A percentile compares a stretch with the other conserved stretches of the same genome.
Evolutionary conservation across 2,888 invertebrate genomes (phyloP).

Genomic region (Cheilosia vernalis): DNA sequence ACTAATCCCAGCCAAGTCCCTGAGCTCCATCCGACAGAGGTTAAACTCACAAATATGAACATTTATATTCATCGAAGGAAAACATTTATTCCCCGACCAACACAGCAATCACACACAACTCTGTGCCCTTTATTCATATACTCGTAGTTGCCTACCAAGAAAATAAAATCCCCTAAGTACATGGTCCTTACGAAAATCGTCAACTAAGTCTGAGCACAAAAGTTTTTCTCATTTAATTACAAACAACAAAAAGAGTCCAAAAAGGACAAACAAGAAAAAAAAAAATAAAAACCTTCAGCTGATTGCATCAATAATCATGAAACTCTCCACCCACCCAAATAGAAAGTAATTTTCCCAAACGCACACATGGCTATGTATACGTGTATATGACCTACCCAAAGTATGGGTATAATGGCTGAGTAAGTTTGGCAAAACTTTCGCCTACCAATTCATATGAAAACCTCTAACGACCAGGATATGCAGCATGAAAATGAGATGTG

Average conservation of each 20-base stretch:
- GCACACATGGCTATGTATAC: neutral
- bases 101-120: conserved; percentile 19
- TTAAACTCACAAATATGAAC: conserved; percentile 39
- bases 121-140: neutral
- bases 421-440: conserved; percentile 19
- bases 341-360: conserved; percentile 19
- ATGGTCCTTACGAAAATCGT: conserved; percentile 54
- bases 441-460: conserved; percentile 26
- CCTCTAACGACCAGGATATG: conserved; percentile 28
- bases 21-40: neutral
- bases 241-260: conserved; percentile 28
- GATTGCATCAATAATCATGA: conserved; percentile 72
- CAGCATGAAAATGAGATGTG: conserved; percentile 37
- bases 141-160: too few species aligned
- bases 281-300: conserved; percentile 37
- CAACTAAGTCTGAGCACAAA: conserved; percentile 41
- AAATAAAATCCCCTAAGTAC: conserved; percentile 42
- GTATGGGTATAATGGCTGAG: neutral
- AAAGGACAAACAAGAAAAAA: conserved; percentile 22
- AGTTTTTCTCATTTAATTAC: conserved; percentile 69
- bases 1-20: conserved; percentile 6
- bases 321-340: conserved; percentile 31
- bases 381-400: too few species aligned
- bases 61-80: conserved; percentile 52
- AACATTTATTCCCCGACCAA: conserved; percentile 9